Conservation (phyloP, 2,113 vertebrate genomes). For the Rhadina sibilatrix region DNA sequence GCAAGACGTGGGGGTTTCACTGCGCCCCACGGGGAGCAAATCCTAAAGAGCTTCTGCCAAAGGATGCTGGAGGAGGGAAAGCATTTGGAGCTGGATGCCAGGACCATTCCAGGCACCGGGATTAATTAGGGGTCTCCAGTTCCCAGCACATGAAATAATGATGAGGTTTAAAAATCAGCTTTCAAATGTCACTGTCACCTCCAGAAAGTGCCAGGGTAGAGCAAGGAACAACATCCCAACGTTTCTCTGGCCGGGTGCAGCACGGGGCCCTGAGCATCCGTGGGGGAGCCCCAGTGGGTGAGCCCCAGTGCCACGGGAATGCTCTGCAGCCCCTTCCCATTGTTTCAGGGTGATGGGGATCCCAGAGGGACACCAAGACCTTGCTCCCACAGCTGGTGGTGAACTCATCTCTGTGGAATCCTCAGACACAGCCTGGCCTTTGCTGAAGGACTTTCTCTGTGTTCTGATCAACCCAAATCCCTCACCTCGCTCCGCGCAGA, state of each 20-base stretch:
- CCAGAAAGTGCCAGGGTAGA: not conserved
- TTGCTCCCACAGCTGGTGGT: accelerated
- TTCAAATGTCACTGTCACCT: not conserved
- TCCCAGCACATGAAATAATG: not conserved
- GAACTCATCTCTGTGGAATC: not conserved
- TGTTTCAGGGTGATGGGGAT: accelerated
- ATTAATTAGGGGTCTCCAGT: not conserved
- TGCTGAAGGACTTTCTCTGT: not conserved
- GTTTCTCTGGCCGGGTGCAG: not conserved
- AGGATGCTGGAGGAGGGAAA: not conserved
- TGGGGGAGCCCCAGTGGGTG: not conserved
- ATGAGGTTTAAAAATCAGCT: not conserved
- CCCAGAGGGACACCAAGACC: not conserved
- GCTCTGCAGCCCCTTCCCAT: not conserved
- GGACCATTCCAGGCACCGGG: not conserved
- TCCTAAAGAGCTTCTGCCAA: not conserved
- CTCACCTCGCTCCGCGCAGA: accelerated
- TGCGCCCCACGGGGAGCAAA: accelerated
- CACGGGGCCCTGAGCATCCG: accelerated
- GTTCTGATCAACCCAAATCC: not conserved
- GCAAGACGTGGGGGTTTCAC: not conserved
- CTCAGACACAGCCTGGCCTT: accelerated
- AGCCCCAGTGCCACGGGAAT: not conserved
- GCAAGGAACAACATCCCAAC: not conserved
- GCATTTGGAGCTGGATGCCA: not conserved